Evolutionary conservation across 2,888 invertebrate species (phyloP).

Genomic region (Sarcophaga carnaria): DNA sequence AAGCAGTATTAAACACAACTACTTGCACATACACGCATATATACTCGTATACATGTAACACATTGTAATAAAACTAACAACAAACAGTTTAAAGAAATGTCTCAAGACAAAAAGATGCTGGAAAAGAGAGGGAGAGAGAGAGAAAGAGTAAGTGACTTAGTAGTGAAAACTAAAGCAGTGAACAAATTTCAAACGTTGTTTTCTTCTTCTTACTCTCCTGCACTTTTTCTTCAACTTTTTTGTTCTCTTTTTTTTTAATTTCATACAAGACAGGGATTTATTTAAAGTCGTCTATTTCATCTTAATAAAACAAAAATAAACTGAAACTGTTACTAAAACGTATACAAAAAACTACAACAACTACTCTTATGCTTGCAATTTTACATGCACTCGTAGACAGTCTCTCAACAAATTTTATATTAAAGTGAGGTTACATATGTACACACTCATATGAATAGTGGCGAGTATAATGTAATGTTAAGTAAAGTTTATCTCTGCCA

Average conservation of each 20-base stretch:
- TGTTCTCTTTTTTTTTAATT: background rate
- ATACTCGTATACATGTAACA: background rate
- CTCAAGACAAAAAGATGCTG: background rate
- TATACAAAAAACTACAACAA: background rate
- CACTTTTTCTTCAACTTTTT: background rate
- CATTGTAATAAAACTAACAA: background rate
- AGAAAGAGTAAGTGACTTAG: background rate
- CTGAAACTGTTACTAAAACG: constrained; percentile 64
- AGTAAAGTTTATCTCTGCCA: constrained; percentile 49
- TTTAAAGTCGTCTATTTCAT: constrained; percentile 72
- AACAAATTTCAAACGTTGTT: too few relatives aligned
- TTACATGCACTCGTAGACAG: background rate
- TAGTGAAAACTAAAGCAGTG: background rate
- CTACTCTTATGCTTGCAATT: background rate
- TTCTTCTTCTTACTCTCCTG: background rate
- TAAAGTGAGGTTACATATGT: too few relatives aligned
- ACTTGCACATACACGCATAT: background rate
- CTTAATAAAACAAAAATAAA: constrained; percentile 67
- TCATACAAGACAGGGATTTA: constrained; percentile 71
- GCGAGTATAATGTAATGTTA: constrained; percentile 26
- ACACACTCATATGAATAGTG: too few relatives aligned
- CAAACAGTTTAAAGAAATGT: background rate
- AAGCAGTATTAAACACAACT: background rate
- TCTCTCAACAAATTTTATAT: too few relatives aligned
- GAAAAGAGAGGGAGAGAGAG: background rate